Percentiles rank a stretch among this genome's conserved stretches.
Conservation (phyloP, 2,888 invertebrate genomes). For the Eurois occulta region DNA sequence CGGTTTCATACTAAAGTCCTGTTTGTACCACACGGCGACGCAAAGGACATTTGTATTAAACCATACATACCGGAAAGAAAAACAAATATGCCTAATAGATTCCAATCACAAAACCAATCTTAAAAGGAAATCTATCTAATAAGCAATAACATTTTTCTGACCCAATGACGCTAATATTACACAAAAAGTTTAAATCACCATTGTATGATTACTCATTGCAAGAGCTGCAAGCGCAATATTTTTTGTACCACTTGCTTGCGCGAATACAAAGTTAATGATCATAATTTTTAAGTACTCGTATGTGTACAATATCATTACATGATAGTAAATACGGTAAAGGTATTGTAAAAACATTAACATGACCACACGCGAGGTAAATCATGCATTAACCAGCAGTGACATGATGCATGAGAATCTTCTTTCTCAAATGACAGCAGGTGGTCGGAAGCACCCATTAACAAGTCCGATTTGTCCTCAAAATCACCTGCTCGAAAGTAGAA, state of each 20-base stretch:
- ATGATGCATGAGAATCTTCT: background rate
- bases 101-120: background rate
- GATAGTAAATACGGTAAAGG: slow-evolving; percentile 15
- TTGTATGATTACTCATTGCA: slow-evolving; percentile 20
- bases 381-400: background rate
- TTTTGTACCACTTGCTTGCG: slow-evolving; percentile 9
- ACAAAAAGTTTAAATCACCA: slow-evolving; percentile 17
- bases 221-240: slow-evolving; percentile 14
- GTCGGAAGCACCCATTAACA: background rate
- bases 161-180: background rate
- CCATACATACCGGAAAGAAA: background rate
- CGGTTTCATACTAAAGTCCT: too few species aligned
- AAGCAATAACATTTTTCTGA: background rate
- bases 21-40: too few species aligned
- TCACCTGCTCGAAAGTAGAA: background rate
- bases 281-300: slow-evolving; percentile 23
- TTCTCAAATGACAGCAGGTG: background rate
- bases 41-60: too few species aligned
- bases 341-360: background rate
- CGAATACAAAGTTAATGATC: slow-evolving; percentile 26
- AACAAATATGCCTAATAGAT: background rate
- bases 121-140: background rate
- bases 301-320: slow-evolving; percentile 16
- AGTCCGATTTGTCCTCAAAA: slow-evolving; percentile 1
- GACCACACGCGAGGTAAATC: slow-evolving; percentile 5